phyloP scores from a whole-genome alignment of 2,888 invertebrate species.

The Diaphora mendica region DNA sequence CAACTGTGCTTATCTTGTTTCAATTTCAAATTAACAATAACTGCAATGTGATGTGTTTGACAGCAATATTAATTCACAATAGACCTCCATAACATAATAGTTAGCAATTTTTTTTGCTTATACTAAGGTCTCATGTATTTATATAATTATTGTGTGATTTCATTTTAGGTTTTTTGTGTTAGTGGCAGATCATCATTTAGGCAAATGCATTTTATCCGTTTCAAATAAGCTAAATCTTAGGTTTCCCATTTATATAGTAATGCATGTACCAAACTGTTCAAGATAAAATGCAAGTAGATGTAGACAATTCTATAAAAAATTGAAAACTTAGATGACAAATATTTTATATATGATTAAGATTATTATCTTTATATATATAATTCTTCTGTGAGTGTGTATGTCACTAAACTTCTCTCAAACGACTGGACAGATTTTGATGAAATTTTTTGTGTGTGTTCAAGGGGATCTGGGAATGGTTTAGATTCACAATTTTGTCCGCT shows the following conservation, averaged over 20 bases:
- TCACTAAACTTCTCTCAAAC: no score
- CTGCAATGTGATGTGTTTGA: slow-evolving; percentile 17
- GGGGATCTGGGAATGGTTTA: no score
- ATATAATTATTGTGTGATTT: slow-evolving; percentile 7
- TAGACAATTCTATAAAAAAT: background rate
- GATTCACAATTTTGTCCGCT: no score
- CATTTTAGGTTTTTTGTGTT: background rate
- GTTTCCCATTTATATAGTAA: background rate
- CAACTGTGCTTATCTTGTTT: slow-evolving; percentile 8
- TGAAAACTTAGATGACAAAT: background rate
- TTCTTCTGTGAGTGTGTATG: no score
- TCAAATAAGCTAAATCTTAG: background rate
- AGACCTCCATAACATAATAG: background rate
- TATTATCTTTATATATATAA: no score
- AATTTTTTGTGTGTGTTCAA: no score
- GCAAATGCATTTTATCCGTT: background rate
- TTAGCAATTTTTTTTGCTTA: slow-evolving; percentile 15
- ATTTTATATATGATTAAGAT: background rate
- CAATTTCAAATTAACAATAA: slow-evolving; percentile 14
- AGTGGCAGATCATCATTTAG: slow-evolving; percentile 1
- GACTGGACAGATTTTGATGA: no score
- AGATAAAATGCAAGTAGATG: background rate
- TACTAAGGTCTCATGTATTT: slow-evolving; percentile 6
- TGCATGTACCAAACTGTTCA: slow-evolving; percentile 1
- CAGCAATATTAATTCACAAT: slow-evolving; percentile 4